These are phyloP conservation scores for Lasioglossum morio DNA, from an alignment of 2,888 invertebrate genomes.

Conservation along the genomic window DNA sequence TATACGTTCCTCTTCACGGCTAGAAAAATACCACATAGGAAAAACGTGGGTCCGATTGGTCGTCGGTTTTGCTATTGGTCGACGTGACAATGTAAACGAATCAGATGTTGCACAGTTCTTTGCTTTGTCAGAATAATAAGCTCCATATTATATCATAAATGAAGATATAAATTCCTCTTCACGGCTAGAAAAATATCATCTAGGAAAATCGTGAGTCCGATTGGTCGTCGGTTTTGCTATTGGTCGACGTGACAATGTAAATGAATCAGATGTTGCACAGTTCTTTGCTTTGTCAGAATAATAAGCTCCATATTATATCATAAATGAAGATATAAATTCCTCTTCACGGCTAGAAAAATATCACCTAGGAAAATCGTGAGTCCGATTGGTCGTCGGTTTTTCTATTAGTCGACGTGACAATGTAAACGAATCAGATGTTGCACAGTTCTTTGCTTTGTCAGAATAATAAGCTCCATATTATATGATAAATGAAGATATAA, in stretches of 20 bases:
- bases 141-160: no score
- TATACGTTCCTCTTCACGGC: not conserved
- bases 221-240: no score
- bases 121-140: no score
- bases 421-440: no score
- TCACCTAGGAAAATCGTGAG: not conserved
- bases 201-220: no score
- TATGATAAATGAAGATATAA: no score
- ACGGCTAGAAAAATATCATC: not conserved
- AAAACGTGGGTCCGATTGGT: not conserved
- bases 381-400: not conserved
- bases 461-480: no score
- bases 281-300: no score
- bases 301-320: no score
- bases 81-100: not conserved
- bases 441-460: no score
- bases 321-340: not conserved
- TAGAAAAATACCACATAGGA: not conserved
- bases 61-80: not conserved
- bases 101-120: not conserved
- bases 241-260: not conserved
- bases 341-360: not conserved
- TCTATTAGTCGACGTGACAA: no score
- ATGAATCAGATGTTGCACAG: not conserved
- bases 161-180: not conserved